These are phyloP conservation scores for Anguilla obscura DNA, from an alignment of 2,797 vertebrate species.

Conservation along the genomic window DNA sequence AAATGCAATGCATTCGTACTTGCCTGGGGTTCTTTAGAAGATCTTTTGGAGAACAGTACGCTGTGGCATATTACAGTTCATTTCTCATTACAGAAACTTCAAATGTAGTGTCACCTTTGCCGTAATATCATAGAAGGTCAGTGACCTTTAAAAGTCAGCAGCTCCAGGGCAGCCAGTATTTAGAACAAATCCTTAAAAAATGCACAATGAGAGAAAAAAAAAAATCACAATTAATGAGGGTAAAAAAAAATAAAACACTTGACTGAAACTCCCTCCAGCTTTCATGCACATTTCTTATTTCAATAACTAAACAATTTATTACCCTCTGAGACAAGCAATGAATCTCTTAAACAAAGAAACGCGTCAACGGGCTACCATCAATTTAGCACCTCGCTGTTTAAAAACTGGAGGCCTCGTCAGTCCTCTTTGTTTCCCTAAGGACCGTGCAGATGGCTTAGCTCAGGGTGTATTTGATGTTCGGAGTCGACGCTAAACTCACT, in stretches of 20 bases:
- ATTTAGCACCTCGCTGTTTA: slow-evolving; percentile 51
- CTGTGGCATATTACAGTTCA: neutral
- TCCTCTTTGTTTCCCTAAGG: slow-evolving; percentile 57
- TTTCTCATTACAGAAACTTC: neutral
- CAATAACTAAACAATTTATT: neutral
- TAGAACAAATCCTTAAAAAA: neutral
- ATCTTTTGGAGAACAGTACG: neutral
- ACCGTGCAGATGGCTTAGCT: neutral
- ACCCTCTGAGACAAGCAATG: neutral
- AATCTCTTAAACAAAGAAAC: slow-evolving; percentile 10
- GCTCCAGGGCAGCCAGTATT: neutral
- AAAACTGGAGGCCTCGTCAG: slow-evolving; percentile 53
- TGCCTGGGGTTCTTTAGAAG: neutral
- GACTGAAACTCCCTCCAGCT: neutral
- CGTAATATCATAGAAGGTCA: neutral
- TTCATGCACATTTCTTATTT: neutral
- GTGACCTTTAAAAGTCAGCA: neutral
- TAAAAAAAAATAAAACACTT: neutral
- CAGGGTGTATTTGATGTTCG: slow-evolving; percentile 48
- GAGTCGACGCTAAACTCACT: slow-evolving; percentile 46
- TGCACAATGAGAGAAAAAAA: neutral
- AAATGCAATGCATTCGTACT: no score
- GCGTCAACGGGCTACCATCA: slow-evolving; percentile 34
- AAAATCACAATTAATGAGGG: slow-evolving; percentile 15
- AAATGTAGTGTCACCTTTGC: neutral